These are phyloP conservation scores for Tipula unca DNA, from an alignment of 2,888 invertebrate genomes.

Conservation along the genomic window DNA sequence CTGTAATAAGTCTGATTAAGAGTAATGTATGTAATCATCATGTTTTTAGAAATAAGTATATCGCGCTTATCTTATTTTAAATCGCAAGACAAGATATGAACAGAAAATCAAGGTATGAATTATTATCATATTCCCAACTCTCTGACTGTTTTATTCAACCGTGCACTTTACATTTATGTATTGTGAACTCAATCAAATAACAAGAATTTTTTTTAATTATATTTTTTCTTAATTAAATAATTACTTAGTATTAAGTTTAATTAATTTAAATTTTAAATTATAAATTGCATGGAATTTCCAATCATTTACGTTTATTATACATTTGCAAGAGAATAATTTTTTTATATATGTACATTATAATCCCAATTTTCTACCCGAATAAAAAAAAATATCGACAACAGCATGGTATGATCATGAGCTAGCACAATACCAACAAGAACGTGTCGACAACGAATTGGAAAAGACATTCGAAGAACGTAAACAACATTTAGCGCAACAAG, in stretches of 20 bases:
- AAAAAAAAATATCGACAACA: conserved; percentile 35
- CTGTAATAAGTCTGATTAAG: neutral
- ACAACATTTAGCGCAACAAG: conserved; percentile 58
- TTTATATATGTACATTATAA: neutral
- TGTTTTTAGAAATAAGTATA: neutral
- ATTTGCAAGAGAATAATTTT: neutral
- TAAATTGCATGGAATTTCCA: neutral
- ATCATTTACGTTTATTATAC: neutral
- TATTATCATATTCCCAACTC: neutral
- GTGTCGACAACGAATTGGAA: conserved; percentile 72
- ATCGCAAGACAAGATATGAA: neutral
- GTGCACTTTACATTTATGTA: neutral
- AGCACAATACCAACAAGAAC: conserved; percentile 72
- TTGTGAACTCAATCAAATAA: neutral
- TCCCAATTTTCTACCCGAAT: neutral
- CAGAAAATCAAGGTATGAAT: conserved; percentile 1
- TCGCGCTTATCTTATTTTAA: neutral
- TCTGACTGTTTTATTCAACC: neutral
- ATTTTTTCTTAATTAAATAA: neutral
- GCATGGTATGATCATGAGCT: conserved; percentile 91
- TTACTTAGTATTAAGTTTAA: neutral
- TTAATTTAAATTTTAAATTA: neutral
- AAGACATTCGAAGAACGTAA: conserved; percentile 80
- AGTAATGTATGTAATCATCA: conserved; percentile 8
- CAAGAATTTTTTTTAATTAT: neutral